Conservation (phyloP, 37 sponge, comb jelly and placozoan genomes). For the Agelas oroides region DNA sequence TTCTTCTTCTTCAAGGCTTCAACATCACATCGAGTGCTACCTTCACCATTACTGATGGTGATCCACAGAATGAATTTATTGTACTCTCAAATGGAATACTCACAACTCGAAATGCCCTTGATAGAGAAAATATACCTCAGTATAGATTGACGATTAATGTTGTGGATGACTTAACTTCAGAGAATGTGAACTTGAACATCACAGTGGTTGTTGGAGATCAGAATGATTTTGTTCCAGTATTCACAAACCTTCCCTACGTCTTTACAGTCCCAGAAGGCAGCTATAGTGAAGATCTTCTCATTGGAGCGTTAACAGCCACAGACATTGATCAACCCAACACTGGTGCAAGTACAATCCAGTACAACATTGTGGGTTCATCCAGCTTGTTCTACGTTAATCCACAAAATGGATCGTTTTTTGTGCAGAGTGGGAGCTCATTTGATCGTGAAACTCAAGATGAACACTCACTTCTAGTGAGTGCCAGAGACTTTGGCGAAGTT, state of each 20-base stretch:
- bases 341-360: slow-evolving; percentile 12
- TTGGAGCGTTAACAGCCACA: slow-evolving; percentile 41
- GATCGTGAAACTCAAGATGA: slow-evolving; percentile 39
- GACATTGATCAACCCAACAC: slow-evolving; percentile 47
- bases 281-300: neutral
- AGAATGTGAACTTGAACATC: slow-evolving; percentile 19
- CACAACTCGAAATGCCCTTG: slow-evolving; percentile 15
- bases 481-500: slow-evolving; percentile 52
- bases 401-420: slow-evolving; percentile 28
- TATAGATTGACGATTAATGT: slow-evolving; percentile 41
- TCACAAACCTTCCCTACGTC: slow-evolving; percentile 22
- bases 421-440: slow-evolving; percentile 6
- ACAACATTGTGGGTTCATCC: neutral
- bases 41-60: slow-evolving; percentile 45
- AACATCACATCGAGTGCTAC: slow-evolving; percentile 22
- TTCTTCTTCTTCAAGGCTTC: slow-evolving; percentile 23
- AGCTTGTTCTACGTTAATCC: neutral
- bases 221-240: slow-evolving; percentile 74
- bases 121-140: slow-evolving; percentile 40
- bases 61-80: slow-evolving; percentile 22
- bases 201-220: slow-evolving; percentile 50
- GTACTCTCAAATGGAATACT: slow-evolving; percentile 16
- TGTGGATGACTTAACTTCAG: slow-evolving; percentile 18
- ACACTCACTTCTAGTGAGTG: slow-evolving; percentile 31
- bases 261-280: slow-evolving; percentile 49